A percentile compares a stretch with the other conserved stretches of the same genome.
Conservation (phyloP, 1,140 invertebrate genomes). For the Neodiprion lecontei region DNA sequence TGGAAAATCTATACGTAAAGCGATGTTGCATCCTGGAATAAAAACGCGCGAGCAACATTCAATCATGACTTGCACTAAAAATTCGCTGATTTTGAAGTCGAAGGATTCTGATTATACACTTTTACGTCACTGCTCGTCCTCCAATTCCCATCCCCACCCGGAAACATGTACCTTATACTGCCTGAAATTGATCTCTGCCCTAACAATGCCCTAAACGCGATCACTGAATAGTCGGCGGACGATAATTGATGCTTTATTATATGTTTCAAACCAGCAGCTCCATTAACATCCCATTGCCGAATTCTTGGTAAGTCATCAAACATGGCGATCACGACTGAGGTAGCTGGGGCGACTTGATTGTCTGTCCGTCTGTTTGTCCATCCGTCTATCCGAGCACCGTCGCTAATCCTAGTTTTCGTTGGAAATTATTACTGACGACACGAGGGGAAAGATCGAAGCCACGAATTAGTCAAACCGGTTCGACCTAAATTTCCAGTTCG, state of each 20-base stretch:
- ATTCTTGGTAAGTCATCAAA: neutral
- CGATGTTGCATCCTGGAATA: too few species aligned
- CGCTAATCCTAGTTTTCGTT: neutral
- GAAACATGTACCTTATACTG: neutral
- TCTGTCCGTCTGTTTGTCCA: neutral
- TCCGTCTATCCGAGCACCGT: neutral
- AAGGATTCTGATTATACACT: neutral
- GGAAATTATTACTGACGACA: neutral
- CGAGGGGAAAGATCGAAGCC: neutral
- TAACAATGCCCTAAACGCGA: neutral
- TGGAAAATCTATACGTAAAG: too few species aligned
- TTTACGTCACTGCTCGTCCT: neutral
- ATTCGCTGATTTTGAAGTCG: neutral
- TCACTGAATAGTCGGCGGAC: conserved; percentile 2
- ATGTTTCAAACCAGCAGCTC: conserved; percentile 1
- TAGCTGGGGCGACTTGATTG: neutral
- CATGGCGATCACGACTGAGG: neutral
- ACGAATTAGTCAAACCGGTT: neutral
- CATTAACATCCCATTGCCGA: neutral
- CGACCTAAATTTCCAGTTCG: neutral
- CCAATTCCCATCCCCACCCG: neutral
- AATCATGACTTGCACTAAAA: neutral
- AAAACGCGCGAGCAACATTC: too few species aligned
- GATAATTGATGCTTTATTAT: conserved; percentile 15
- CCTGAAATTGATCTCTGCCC: neutral